These are phyloP conservation scores for Bruchidius siliquastri DNA, from an alignment of 2,888 invertebrate genomes.

Conservation along the genomic window DNA sequence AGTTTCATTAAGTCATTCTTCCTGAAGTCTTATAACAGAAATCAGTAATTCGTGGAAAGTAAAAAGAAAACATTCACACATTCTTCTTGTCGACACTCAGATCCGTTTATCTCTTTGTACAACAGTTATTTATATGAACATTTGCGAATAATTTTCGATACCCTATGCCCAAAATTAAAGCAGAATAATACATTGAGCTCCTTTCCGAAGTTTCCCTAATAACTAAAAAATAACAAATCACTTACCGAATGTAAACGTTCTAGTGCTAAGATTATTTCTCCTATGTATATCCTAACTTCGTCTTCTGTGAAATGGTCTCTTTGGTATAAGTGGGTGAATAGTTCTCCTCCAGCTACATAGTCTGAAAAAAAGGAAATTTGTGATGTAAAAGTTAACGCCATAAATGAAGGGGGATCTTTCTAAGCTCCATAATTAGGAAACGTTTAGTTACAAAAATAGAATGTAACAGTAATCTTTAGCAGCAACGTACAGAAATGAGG, in stretches of 20 bases:
- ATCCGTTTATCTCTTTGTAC: too few relatives aligned
- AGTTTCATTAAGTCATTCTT: too few relatives aligned
- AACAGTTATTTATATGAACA: too few relatives aligned
- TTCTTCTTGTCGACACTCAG: too few relatives aligned
- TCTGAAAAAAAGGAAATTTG: conserved; percentile 58
- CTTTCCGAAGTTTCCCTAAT: too few relatives aligned
- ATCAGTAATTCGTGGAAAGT: too few relatives aligned
- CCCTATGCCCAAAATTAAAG: too few relatives aligned
- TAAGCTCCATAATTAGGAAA: not conserved
- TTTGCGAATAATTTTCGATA: too few relatives aligned
- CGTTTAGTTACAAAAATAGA: not conserved
- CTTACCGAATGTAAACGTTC: conserved; percentile 91
- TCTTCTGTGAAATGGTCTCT: conserved; percentile 86
- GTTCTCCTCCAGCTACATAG: conserved; percentile 95
- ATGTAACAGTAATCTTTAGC: not conserved
- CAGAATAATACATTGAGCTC: too few relatives aligned
- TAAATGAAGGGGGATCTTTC: not conserved
- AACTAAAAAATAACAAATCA: conserved; percentile 8
- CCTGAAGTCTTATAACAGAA: too few relatives aligned
- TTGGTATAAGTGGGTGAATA: conserved; percentile 95
- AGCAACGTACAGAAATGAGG: not conserved
- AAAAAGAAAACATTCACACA: too few relatives aligned
- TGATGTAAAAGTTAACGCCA: not conserved
- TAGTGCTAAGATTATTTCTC: conserved; percentile 91
- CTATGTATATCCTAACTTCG: conserved; percentile 90